phyloP scores from a whole-genome alignment of 2,797 vertebrate genomes.

The Rhinophrynus dorsalis region DNA sequence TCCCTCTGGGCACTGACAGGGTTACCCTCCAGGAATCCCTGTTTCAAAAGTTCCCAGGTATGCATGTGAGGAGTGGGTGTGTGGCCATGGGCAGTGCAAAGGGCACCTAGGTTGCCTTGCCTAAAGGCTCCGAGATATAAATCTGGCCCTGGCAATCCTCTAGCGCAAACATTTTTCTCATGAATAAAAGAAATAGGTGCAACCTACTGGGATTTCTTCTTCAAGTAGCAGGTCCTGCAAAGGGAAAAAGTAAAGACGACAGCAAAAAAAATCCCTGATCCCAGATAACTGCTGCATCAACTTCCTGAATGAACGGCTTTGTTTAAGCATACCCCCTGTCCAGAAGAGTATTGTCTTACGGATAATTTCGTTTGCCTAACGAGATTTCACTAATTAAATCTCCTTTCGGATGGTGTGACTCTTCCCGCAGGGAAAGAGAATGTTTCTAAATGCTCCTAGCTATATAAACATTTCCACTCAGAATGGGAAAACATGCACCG shows the following conservation, averaged over 20 bases:
- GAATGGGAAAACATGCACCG: constrained; percentile 30
- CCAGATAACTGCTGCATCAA: constrained; percentile 60
- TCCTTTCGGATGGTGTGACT: constrained; percentile 85
- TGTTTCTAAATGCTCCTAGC: constrained; percentile 73
- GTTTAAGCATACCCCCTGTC: constrained; percentile 85
- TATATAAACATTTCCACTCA: constrained; percentile 82
- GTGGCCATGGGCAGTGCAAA: too few relatives aligned
- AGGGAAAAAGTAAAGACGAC: not conserved
- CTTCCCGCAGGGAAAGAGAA: constrained; percentile 77
- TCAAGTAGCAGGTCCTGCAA: too few relatives aligned
- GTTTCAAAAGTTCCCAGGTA: too few relatives aligned
- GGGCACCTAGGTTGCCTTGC: too few relatives aligned
- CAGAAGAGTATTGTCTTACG: constrained; percentile 94
- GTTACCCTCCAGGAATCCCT: too few relatives aligned
- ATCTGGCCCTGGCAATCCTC: too few relatives aligned
- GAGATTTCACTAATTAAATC: constrained; percentile 99
- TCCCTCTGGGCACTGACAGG: too few relatives aligned
- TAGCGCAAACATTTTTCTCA: too few relatives aligned
- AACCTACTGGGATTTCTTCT: too few relatives aligned
- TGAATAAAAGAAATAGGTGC: too few relatives aligned
- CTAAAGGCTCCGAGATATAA: too few relatives aligned
- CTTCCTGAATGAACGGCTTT: constrained; percentile 74
- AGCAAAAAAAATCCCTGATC: constrained; percentile 26
- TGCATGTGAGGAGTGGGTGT: too few relatives aligned
- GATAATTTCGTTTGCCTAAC: constrained; percentile 98